These are phyloP conservation scores for Magallana nippona DNA, from an alignment of 2,888 invertebrate species.

Conservation along the genomic window DNA sequence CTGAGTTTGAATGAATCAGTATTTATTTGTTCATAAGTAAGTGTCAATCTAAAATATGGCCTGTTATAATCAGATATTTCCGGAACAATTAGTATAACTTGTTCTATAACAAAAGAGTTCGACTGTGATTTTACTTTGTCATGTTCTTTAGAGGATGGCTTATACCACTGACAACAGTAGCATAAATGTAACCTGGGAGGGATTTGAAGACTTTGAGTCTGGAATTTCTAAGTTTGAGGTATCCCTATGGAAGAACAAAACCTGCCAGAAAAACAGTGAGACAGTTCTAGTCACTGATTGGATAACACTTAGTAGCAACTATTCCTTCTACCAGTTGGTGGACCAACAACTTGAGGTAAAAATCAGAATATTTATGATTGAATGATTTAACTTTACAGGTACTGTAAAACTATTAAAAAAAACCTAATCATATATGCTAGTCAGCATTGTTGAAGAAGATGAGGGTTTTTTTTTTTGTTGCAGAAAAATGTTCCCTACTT, in stretches of 20 bases:
- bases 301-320: constrained; percentile 46
- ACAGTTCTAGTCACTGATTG: constrained; percentile 44
- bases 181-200: constrained; percentile 53
- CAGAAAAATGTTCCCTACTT: constrained; percentile 49
- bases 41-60: too few species aligned
- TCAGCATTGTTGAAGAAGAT: background rate
- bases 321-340: constrained; percentile 51
- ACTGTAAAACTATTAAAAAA: too few species aligned
- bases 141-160: constrained; percentile 45
- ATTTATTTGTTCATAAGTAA: too few species aligned
- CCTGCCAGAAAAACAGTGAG: constrained; percentile 38
- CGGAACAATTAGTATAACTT: too few species aligned
- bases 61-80: too few species aligned
- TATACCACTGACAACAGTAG: constrained; percentile 45
- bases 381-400: too few species aligned
- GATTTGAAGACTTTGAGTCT: constrained; percentile 55
- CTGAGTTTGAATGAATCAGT: too few species aligned
- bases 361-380: background rate
- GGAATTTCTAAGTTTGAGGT: constrained; percentile 50
- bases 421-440: background rate
- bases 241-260: constrained; percentile 52
- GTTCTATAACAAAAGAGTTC: too few species aligned
- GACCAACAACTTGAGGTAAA: constrained; percentile 48
- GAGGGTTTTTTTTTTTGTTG: too few species aligned
- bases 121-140: too few species aligned